Evolutionary conservation across 2,797 vertebrate genomes (phyloP).

Genomic region (Numenius phaeopus): DNA sequence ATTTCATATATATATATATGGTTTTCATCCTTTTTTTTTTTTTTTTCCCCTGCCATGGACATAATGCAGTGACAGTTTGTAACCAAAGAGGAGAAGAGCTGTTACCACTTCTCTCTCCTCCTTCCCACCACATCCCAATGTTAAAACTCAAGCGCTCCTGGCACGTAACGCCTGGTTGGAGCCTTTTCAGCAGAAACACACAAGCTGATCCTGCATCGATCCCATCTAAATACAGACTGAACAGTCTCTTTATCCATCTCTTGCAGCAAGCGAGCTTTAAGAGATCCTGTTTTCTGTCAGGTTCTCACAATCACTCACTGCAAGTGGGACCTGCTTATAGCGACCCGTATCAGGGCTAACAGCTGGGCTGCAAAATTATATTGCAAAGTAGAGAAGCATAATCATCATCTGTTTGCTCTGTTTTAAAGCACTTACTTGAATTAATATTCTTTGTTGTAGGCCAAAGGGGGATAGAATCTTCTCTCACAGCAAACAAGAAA

Average conservation of each 20-base stretch:
- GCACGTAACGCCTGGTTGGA: accelerated
- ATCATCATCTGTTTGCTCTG: not conserved
- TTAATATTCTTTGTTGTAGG: not conserved
- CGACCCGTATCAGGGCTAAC: not conserved
- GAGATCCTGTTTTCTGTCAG: too few relatives aligned
- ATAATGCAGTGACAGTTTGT: not conserved
- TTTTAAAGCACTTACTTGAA: conserved; percentile 2
- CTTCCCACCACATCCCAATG: not conserved
- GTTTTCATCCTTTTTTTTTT: not conserved
- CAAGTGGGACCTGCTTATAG: not conserved
- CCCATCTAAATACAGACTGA: not conserved
- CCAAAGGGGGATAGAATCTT: not conserved
- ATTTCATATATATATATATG: not conserved
- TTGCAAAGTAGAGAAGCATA: not conserved
- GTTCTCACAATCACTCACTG: not conserved
- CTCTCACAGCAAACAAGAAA: not conserved
- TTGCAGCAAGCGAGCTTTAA: too few relatives aligned
- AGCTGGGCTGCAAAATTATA: not conserved
- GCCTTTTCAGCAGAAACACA: not conserved
- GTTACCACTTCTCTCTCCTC: not conserved
- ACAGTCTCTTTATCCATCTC: not conserved
- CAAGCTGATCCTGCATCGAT: not conserved
- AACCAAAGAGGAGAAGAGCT: not conserved
- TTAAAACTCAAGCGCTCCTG: not conserved
- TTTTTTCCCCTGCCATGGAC: not conserved